phyloP scores from a whole-genome alignment of 2,797 vertebrate species.

The Phrynocephalus forsythii region DNA sequence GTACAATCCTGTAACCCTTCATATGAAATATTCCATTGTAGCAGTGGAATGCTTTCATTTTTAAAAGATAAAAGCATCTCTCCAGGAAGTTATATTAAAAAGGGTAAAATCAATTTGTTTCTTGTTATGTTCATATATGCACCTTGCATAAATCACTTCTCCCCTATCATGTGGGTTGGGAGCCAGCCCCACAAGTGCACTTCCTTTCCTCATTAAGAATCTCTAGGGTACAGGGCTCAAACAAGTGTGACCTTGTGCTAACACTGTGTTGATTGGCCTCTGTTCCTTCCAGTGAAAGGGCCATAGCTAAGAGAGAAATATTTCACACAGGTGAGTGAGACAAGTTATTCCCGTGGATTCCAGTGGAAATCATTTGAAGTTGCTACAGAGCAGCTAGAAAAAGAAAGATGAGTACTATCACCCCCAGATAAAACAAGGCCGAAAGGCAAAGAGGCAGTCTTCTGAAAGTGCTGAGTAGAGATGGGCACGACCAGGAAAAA shows the following conservation, averaged over 20 bases:
- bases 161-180: constrained; percentile 45
- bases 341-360: not conserved
- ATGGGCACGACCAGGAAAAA: too few species aligned
- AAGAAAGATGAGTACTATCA: not conserved
- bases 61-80: not conserved
- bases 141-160: constrained; percentile 33
- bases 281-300: constrained; percentile 42
- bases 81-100: not conserved
- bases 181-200: not conserved
- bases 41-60: not conserved
- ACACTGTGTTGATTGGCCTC: constrained; percentile 51
- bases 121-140: not conserved
- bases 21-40: not conserved
- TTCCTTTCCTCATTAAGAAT: constrained; percentile 54
- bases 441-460: too few species aligned
- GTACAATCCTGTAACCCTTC: not conserved
- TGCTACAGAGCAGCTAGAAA: too few species aligned
- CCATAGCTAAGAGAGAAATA: constrained; percentile 25
- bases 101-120: not conserved
- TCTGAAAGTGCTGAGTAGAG: not conserved
- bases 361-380: not conserved
- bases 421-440: not conserved
- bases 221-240: constrained; percentile 58
- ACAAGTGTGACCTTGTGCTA: constrained; percentile 64
- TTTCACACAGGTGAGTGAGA: not conserved